Evolutionary conservation across 2,888 invertebrate species (phyloP).

Genomic region (Campaea margaritaria): DNA sequence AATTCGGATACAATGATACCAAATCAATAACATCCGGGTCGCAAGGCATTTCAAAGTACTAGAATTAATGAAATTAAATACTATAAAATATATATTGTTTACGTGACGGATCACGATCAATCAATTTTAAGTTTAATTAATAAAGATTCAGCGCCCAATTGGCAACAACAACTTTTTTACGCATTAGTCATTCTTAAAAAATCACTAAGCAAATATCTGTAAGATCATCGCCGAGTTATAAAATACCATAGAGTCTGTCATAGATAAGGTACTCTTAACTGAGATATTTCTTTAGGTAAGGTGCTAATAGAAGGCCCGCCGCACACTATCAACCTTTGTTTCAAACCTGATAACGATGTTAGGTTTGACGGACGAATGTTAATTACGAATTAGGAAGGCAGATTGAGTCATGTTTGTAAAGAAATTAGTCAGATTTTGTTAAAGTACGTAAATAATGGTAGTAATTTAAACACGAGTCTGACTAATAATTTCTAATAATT

Average conservation of each 20-base stretch:
- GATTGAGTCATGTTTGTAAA: constrained; percentile 21
- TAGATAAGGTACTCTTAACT: constrained; percentile 12
- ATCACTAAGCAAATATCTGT: constrained; percentile 32
- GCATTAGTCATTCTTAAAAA: constrained; percentile 26
- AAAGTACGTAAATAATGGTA: constrained; percentile 13
- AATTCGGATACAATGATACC: too few species aligned
- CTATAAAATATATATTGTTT: not conserved
- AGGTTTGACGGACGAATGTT: constrained; percentile 11
- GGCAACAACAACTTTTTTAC: constrained; percentile 1
- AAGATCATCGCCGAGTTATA: constrained; percentile 39
- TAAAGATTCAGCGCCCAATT: constrained; percentile 12
- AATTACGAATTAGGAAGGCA: constrained; percentile 9
- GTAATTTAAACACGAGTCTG: not conserved
- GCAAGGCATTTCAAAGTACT: constrained; percentile 6
- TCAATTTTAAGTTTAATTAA: constrained; percentile 25
- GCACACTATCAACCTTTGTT: constrained; percentile 27
- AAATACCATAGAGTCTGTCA: constrained; percentile 19
- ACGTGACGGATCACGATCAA: constrained; percentile 30
- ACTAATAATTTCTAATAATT: not conserved
- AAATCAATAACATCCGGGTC: constrained; percentile 3
- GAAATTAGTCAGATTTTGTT: constrained; percentile 9
- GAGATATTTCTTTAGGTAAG: too few species aligned
- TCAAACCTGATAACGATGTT: constrained; percentile 6
- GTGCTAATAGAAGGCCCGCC: constrained; percentile 11
- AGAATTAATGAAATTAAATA: constrained; percentile 4